These are phyloP conservation scores for Philopotamus ludificatus DNA, from an alignment of 1,140 invertebrate species.

Conservation along the genomic window DNA sequence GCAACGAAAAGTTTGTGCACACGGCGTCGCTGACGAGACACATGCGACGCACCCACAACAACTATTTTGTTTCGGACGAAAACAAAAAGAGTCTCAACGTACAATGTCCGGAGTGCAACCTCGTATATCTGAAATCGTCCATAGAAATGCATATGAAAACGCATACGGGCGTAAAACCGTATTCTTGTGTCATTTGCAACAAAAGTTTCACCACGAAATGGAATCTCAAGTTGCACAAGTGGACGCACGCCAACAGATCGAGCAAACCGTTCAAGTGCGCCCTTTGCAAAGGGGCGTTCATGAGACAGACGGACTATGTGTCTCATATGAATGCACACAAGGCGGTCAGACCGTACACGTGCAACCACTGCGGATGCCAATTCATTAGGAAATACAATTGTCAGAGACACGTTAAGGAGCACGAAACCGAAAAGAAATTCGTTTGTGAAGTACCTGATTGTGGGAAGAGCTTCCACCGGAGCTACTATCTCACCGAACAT, in stretches of 20 bases:
- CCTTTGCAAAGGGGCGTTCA: slow-evolving; percentile 79
- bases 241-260: slow-evolving; percentile 82
- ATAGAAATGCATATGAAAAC: slow-evolving; percentile 78
- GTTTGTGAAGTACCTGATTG: slow-evolving; percentile 78
- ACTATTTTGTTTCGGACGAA: slow-evolving; percentile 66
- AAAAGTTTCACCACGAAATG: slow-evolving; percentile 85
- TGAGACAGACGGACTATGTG: slow-evolving; percentile 74
- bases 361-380: slow-evolving; percentile 90
- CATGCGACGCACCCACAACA: slow-evolving; percentile 77
- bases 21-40: slow-evolving; percentile 78
- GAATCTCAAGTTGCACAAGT: slow-evolving; percentile 84
- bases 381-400: slow-evolving; percentile 93
- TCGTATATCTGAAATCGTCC: slow-evolving; percentile 74
- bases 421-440: slow-evolving; percentile 85
- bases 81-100: slow-evolving; percentile 67
- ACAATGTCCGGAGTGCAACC: slow-evolving; percentile 76
- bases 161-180: slow-evolving; percentile 72
- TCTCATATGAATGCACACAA: slow-evolving; percentile 83
- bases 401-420: slow-evolving; percentile 84
- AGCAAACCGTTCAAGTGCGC: slow-evolving; percentile 84
- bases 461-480: slow-evolving; percentile 81
- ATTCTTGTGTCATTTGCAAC: slow-evolving; percentile 77
- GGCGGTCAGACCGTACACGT: slow-evolving; percentile 79
- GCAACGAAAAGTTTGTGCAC: slow-evolving; percentile 82
- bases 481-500: slow-evolving; percentile 85